Conservation (phyloP, 2,797 vertebrate species). For the Aphelocoma californica region DNA sequence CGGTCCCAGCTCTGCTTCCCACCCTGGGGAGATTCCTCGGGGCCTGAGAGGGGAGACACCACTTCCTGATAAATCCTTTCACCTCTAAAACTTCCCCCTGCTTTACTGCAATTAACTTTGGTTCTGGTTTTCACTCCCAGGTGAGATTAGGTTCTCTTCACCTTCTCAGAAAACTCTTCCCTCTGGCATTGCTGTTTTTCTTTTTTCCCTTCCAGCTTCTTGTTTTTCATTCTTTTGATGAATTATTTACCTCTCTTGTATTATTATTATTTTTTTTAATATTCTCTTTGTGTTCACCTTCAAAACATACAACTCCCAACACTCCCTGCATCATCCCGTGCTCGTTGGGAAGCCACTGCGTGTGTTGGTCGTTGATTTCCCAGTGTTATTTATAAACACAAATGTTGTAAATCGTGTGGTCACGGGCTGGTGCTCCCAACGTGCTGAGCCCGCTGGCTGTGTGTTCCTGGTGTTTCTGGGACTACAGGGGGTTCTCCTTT, state of each 20-base stretch:
- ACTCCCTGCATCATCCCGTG: not conserved
- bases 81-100: not conserved
- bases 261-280: not conserved
- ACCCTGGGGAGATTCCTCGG: not conserved
- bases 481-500: not conserved
- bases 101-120: not conserved
- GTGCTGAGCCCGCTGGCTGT: not conserved
- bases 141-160: not conserved
- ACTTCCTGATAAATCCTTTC: not conserved
- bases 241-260: constrained; percentile 37
- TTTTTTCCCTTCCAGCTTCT: not conserved
- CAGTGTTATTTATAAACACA: not conserved
- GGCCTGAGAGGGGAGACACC: not conserved
- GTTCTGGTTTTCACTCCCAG: not conserved
- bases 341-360: not conserved
- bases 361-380: not conserved
- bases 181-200: not conserved
- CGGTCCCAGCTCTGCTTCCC: not conserved
- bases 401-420: not conserved
- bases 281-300: constrained; percentile 53
- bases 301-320: constrained; percentile 10
- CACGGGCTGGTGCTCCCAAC: not conserved
- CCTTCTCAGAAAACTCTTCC: not conserved
- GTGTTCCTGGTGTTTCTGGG: not conserved
- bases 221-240: constrained; percentile 25